Base-by-base conservation (phyloP, 2,888 invertebrate species). In the Hypomecis punctinalis region DNA sequence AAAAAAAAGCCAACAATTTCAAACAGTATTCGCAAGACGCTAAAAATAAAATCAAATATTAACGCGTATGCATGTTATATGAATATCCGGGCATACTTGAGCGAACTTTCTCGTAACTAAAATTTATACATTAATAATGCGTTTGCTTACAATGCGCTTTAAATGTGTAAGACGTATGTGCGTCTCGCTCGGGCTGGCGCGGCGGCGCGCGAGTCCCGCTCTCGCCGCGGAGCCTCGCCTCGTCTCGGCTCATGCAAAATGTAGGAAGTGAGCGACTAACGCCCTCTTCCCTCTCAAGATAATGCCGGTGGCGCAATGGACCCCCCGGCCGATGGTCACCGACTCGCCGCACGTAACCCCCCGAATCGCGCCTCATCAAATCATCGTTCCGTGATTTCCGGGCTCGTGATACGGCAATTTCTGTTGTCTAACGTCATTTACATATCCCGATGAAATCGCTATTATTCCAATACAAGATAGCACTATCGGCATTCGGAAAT, bases 91-190 rank as follows among this genome's bases (percentile, higher is more conserved):
- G 85, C 82, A 82, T 60, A 61, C 69, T 63, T 85, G 84, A 85
- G 84, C 85, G 86, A 78, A 81, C 83, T 83, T 88, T 88, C 86
- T 85, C 87, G 85, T 85, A 91, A 91, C 92, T 92, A 91, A 91
- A 92, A 90, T 88, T 89, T 90, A 86, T 92, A 89, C 92, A 92
- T 93, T 92, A 91, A 89, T 92, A 93, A 93, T 92, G 86, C 85
- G 83, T 86, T 90, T 92, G 91, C 91, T 93, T 92, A 91, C 92
- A 91, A 92, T 92, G 91, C 89, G 91, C 92, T 93, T 91, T 91
- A 93, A 92, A 91, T 92, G 92, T 93, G 91, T 90, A 91, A 91
- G 86, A 6, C 86, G 83, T 78, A 36, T 82, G 83, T 77, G 74
- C 72, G 80, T 88, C 89, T 76, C 82, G 73, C 79, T 86, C 82